A percentile compares a stretch with the other conserved stretches of the same genome.
Evolutionary conservation across 92 coral and sea anemone genomes (phyloP).

Genomic region (Phenganax stokvisi): DNA sequence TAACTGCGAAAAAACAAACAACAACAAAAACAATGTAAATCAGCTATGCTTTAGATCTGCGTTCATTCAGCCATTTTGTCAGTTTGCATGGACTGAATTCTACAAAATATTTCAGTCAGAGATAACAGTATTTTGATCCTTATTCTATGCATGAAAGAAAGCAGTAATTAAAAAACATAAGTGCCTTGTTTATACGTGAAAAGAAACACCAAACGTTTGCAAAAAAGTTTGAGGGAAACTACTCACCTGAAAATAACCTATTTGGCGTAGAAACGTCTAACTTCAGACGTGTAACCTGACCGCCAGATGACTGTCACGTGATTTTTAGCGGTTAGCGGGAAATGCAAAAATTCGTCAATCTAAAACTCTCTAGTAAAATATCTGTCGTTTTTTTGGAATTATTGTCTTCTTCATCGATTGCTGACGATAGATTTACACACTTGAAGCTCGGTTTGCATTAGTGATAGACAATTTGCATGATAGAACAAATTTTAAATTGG

Average conservation of each 20-base stretch:
- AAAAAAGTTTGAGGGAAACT: neutral
- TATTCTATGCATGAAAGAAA: neutral
- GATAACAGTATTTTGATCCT: neutral
- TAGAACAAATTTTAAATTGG: too few species aligned
- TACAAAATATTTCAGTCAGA: neutral
- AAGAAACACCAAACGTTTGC: neutral
- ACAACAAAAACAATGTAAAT: neutral
- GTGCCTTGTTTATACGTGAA: neutral
- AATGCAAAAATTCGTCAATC: neutral
- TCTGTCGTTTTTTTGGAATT: too few species aligned
- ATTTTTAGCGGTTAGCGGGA: neutral
- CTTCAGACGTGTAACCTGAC: constrained; percentile 9
- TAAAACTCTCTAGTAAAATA: neutral
- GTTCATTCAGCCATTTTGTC: neutral
- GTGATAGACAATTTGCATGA: too few species aligned
- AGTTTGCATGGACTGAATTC: neutral
- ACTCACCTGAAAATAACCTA: neutral
- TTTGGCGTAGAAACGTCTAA: neutral
- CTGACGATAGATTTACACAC: too few species aligned
- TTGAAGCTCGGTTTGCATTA: too few species aligned
- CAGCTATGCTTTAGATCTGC: neutral
- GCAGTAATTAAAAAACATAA: neutral
- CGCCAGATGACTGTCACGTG: neutral
- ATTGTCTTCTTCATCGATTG: too few species aligned
- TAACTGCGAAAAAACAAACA: neutral